Conservation (phyloP, 2,797 vertebrate genomes). For the Rousettus madagascariensis region DNA sequence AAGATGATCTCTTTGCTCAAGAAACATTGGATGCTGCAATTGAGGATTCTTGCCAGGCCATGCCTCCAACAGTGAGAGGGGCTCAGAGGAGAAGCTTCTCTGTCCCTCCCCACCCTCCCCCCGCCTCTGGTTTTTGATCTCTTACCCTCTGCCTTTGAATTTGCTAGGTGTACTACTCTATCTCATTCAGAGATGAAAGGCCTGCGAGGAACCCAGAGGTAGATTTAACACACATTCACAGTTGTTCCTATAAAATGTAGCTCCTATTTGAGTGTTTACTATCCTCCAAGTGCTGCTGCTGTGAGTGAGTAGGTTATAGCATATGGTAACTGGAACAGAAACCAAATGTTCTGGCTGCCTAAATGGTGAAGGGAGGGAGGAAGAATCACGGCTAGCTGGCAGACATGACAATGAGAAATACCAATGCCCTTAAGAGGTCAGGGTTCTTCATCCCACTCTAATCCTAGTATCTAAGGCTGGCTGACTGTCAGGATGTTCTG, state of each 20-base stretch:
- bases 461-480: not conserved
- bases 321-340: conserved; percentile 12
- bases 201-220: not conserved
- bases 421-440: not conserved
- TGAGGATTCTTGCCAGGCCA: not conserved
- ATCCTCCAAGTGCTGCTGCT: not conserved
- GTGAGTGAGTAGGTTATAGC: not conserved
- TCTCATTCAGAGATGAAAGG: not conserved
- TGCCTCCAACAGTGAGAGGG: not conserved
- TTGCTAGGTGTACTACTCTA: not conserved
- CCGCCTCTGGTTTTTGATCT: not conserved
- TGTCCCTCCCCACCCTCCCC: not conserved
- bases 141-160: not conserved
- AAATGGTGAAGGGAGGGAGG: not conserved
- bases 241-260: not conserved
- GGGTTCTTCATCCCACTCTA: not conserved
- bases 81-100: not conserved
- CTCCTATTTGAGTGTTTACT: not conserved
- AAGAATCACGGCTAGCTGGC: not conserved
- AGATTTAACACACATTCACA: not conserved
- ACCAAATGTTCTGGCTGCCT: not conserved
- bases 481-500: not conserved
- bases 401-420: not conserved
- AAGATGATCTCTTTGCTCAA: conserved; percentile 56
- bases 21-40: conserved; percentile 18